Percentiles rank a stretch among this genome's conserved stretches.
Conservation (phyloP, 1,140 invertebrate species). For the Bemisia tabaci region DNA sequence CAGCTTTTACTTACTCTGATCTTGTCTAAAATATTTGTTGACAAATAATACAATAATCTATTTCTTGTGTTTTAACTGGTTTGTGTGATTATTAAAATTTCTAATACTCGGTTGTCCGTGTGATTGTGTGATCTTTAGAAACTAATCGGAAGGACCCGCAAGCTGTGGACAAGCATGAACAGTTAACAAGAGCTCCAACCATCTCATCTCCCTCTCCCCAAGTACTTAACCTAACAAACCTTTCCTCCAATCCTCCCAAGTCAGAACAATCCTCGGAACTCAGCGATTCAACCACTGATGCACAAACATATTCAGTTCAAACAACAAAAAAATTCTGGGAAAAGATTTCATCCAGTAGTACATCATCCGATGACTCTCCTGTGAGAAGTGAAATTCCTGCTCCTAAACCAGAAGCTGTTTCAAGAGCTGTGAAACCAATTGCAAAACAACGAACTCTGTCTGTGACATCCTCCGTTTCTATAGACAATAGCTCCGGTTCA, state of each 20-base stretch:
- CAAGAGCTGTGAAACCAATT: constrained; percentile 2
- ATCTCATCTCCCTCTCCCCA: not conserved
- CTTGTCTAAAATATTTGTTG: too few relatives aligned
- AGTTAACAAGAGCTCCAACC: not conserved
- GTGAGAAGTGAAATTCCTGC: not conserved
- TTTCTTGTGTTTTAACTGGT: not conserved
- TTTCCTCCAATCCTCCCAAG: too few relatives aligned
- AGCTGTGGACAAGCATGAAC: not conserved
- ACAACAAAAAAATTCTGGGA: constrained; percentile 38
- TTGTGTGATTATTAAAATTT: not conserved
- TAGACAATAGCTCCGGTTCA: not conserved
- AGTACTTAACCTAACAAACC: too few relatives aligned
- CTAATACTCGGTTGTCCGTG: not conserved
- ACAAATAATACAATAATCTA: too few relatives aligned
- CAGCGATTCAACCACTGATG: too few relatives aligned
- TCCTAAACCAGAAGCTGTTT: not conserved
- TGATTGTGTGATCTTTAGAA: not conserved
- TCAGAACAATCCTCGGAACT: too few relatives aligned
- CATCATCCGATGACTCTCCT: not conserved
- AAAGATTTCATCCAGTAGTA: constrained; percentile 21
- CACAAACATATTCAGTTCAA: not conserved
- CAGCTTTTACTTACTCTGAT: too few relatives aligned
- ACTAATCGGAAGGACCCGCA: not conserved
- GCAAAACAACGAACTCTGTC: not conserved
- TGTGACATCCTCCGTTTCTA: not conserved